phyloP scores from a whole-genome alignment of 1,140 invertebrate species.

The Drosophila varians region DNA sequence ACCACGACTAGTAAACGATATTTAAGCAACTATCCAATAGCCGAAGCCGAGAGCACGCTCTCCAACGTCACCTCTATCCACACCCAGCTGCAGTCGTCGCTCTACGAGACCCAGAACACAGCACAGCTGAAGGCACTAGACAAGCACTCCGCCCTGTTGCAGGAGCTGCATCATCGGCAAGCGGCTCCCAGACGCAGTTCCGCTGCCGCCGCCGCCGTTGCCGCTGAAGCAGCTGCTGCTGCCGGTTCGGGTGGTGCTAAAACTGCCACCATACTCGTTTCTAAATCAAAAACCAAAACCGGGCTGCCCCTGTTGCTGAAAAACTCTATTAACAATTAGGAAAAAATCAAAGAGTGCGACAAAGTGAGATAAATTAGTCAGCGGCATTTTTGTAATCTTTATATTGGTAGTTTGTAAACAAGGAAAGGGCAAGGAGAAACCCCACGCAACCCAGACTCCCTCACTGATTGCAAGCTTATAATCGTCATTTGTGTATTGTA shows the following conservation, averaged over 20 bases:
- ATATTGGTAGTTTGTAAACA: conserved; percentile 75
- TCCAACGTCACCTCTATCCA: conserved; percentile 83
- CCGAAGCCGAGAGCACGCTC: conserved; percentile 80
- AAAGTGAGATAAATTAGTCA: conserved; percentile 26
- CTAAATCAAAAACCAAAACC: conserved; percentile 84
- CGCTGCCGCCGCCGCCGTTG: conserved; percentile 23
- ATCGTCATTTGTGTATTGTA: conserved; percentile 53
- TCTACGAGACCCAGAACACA: conserved; percentile 72
- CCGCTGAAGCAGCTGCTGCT: conserved; percentile 40
- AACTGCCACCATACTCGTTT: conserved; percentile 83
- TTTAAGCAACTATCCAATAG: conserved; percentile 75
- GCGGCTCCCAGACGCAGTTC: conserved; percentile 39
- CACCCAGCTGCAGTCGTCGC: conserved; percentile 80
- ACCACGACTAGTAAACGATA: conserved; percentile 75
- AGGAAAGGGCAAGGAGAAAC: conserved; percentile 20
- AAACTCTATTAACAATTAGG: conserved; percentile 83
- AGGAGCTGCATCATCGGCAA: conserved; percentile 77
- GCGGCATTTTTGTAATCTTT: conserved; percentile 73
- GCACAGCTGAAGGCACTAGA: conserved; percentile 69
- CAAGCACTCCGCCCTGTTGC: conserved; percentile 71
- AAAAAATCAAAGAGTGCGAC: conserved; percentile 1
- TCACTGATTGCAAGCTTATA: conserved; percentile 37
- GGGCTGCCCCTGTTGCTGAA: conserved; percentile 83
- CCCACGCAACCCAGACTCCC: background rate
- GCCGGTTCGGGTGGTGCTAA: conserved; percentile 60